Conservation (phyloP, 2,888 invertebrate species). For the Drosophila antonietae region DNA sequence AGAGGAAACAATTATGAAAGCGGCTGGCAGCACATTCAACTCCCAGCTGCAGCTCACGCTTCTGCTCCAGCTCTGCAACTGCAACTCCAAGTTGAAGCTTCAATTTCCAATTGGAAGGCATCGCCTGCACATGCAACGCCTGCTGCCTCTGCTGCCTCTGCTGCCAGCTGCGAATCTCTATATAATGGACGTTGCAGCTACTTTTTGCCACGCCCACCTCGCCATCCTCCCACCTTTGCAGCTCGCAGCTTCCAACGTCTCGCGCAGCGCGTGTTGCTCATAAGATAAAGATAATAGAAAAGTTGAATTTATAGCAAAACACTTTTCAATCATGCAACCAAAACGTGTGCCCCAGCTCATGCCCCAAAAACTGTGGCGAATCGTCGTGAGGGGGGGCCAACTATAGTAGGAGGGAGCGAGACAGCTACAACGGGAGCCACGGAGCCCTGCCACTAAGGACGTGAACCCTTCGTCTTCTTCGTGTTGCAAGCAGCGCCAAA, state of each 20-base stretch:
- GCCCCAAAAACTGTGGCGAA: slow-evolving; percentile 2
- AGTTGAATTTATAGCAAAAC: slow-evolving; percentile 74
- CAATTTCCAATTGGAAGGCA: slow-evolving; percentile 14
- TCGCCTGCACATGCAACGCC: slow-evolving; percentile 34
- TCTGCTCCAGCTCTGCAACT: background rate
- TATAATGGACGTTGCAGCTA: slow-evolving; percentile 49
- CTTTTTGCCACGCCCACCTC: slow-evolving; percentile 32
- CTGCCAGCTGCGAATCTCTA: slow-evolving; percentile 28
- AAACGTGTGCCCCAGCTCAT: slow-evolving; percentile 43
- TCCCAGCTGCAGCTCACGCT: slow-evolving; percentile 10
- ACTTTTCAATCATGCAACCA: slow-evolving; percentile 75
- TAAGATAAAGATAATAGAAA: slow-evolving; percentile 76
- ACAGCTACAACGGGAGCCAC: background rate
- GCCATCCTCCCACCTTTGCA: slow-evolving; percentile 3
- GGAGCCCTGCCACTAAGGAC: slow-evolving; percentile 12
- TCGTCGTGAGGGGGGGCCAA: background rate
- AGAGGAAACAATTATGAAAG: slow-evolving; percentile 63
- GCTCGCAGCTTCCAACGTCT: background rate
- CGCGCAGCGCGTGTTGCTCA: slow-evolving; percentile 63
- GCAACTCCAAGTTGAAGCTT: background rate
- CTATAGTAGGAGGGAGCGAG: background rate
- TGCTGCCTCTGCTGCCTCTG: slow-evolving; percentile 3
- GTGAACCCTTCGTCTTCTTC: slow-evolving; percentile 35
- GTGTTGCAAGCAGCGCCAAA: slow-evolving; percentile 57
- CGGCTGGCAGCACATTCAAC: slow-evolving; percentile 55